A percentile compares a stretch with the other conserved stretches of the same genome.
These are phyloP conservation scores for Probaryconus sp. DNA, from an alignment of 1,140 invertebrate genomes.

Conservation along the genomic window DNA sequence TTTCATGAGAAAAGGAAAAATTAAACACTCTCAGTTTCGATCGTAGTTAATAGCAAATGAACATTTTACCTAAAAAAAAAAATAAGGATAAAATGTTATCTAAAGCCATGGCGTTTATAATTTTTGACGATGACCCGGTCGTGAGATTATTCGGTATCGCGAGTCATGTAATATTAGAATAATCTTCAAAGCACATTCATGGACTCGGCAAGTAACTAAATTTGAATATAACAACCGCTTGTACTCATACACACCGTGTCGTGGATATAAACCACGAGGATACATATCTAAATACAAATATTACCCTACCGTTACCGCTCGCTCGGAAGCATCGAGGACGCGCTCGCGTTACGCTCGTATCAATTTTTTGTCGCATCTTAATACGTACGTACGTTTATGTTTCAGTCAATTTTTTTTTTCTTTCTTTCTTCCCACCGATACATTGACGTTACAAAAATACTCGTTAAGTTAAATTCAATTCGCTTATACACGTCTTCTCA, in stretches of 20 bases:
- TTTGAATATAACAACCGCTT: slow-evolving; percentile 76
- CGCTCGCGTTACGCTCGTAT: slow-evolving; percentile 44
- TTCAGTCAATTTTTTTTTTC: no score
- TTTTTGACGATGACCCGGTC: slow-evolving; percentile 55
- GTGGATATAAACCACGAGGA: slow-evolving; percentile 68
- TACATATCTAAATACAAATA: slow-evolving; percentile 70
- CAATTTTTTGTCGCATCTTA: slow-evolving; percentile 50
- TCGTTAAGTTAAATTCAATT: no score
- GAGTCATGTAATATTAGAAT: slow-evolving; percentile 66
- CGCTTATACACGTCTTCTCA: no score
- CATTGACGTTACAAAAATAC: slow-evolving; percentile 21
- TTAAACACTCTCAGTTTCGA: no score
- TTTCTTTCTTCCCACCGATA: slow-evolving; percentile 12
- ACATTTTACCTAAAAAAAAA: no score
- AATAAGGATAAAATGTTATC: no score
- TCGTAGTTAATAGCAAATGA: no score
- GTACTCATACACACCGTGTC: slow-evolving; percentile 65
- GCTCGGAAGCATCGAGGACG: slow-evolving; percentile 45
- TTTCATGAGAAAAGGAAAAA: no score
- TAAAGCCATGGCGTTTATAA: no score
- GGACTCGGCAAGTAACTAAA: slow-evolving; percentile 73
- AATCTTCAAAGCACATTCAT: slow-evolving; percentile 71
- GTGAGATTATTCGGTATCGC: slow-evolving; percentile 62
- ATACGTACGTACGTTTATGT: slow-evolving; percentile 42
- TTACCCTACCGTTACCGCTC: slow-evolving; percentile 40